These are phyloP conservation scores for Platyrinchus mystaceus DNA, from an alignment of 2,797 vertebrate genomes.

Conservation along the genomic window DNA sequence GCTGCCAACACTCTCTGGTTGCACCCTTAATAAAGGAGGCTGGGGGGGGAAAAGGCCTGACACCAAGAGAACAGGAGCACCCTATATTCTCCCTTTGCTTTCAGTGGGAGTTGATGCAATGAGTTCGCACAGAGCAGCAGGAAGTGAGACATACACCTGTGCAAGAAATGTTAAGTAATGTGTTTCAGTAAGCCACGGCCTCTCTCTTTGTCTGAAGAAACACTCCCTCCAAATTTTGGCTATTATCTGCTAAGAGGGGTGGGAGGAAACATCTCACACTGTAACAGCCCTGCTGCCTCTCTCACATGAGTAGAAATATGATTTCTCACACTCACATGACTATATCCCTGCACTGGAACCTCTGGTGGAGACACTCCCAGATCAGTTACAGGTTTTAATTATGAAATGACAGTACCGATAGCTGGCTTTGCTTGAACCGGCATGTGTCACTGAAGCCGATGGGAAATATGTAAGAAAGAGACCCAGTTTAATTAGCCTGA, in stretches of 20 bases:
- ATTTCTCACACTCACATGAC: background rate
- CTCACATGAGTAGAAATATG: background rate
- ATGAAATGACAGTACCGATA: conserved; percentile 48
- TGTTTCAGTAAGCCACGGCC: background rate
- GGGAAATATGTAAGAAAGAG: conserved; percentile 63
- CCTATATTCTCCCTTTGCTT: background rate
- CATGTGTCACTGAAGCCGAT: conserved; percentile 58
- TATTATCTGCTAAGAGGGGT: background rate
- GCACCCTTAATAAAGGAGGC: background rate
- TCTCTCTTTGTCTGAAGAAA: background rate
- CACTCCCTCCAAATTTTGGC: background rate
- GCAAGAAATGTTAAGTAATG: background rate
- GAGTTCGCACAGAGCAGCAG: background rate
- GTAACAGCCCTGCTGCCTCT: background rate
- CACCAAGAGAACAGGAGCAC: background rate
- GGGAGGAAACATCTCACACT: background rate
- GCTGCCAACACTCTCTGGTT: rapidly evolving
- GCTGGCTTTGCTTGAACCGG: conserved; percentile 63
- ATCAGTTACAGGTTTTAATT: conserved; percentile 70
- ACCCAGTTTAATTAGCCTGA: conserved; percentile 75
- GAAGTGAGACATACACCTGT: background rate
- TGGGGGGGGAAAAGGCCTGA: background rate
- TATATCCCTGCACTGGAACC: background rate
- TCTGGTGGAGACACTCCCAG: conserved; percentile 15
- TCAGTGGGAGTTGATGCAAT: background rate